Base-by-base conservation (phyloP, 1,140 invertebrate genomes). In the Brachionus manjavacas region DNA sequence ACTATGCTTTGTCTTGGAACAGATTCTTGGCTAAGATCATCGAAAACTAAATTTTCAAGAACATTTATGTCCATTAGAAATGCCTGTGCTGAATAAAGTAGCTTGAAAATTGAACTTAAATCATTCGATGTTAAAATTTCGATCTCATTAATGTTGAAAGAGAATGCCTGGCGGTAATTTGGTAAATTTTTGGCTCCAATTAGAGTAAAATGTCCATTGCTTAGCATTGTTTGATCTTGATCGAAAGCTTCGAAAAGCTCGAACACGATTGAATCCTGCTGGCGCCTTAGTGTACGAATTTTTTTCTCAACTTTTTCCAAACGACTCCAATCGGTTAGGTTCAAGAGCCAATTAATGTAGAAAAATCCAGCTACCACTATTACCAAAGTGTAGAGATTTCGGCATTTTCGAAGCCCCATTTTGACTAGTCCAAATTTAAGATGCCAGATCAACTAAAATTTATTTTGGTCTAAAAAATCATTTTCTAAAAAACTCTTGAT, bases 191-290 rank as follows among this genome's bases (percentile, higher is more conserved):
- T 76, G 20, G 72, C 41, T 76, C 41, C 39, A 3, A 76, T 49
- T 11, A 76, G 25, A 2, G 49, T 46, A 25, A 76, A 76, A 23
- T 76, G 41, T 25, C 72, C 72, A 35, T 76, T 76, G n/a, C 23
- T 49, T 12, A 52, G 39, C 2, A 76, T 49, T 12, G 11, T 2
- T 49, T 76, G 41, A 43, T 76, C 72, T n/a, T 76, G 72, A 31
- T 76, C 72, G n/a, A 46, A 76, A 25, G 43, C 72, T 8, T 76
- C 72, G 72, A 76, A 76, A 23, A 76, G 31, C 23, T 76, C 72
- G 20, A 76, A 76, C 14, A 52, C 46, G 0, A 46, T 14, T 12
- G 43, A 25, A 12, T 76, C 46, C 7, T 76, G 20, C 25, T 46
- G 16, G n/a, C 41, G 72, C 46, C 25, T 76, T 49, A 76, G n/a